Evolutionary conservation across 2,113 vertebrate genomes (phyloP), one percentile per base, ranked within the genome.

Genomic region (Laterallus jamaicensis): DNA sequence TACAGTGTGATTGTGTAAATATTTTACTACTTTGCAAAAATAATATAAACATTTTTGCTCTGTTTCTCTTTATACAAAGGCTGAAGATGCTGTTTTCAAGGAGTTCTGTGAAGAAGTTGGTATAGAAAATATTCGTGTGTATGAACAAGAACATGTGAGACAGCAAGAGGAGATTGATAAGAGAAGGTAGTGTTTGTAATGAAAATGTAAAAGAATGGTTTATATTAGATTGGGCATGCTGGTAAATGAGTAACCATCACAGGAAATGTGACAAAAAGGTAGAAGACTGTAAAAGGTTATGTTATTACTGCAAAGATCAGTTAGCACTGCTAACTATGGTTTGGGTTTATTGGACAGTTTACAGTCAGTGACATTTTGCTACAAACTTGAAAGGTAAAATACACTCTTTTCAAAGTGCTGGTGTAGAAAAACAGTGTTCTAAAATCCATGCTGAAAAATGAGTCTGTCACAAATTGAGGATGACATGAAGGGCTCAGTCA

Each of bases 101-200:
- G 98, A 99, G 35, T 99, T 99, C 97, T 99, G 99, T 95, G 98
- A 98, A 92, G 98, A 99, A 97, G 98, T 99, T 26, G 99, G 99
- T 8, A 97, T 99, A 82, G 97, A 97, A 91, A 99, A 98, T 96
- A 99, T 99, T 93, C 98, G 99, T 80, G 98, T 99, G 75, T 99
- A 98, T 82, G 99, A 99, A 81, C 98, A 98, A 96, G 98, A 98
- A 85, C 96, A 97, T 42, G 70, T 99, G 90, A 99, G 98, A 92
- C 98, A 98, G 26, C 98, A 98, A 80, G 97, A 98, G 74, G 99
- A 99, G 96, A 93, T 98, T 10, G 99, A 99, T 94, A 98, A 98
- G 90, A 99, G 98, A 97, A 98, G 99, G 99, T 99, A 94, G 26
- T 85, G 56, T 73, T 90, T 73, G 24, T 59, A 68, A 44, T 17